Conservation (phyloP, 2,797 vertebrate genomes). For the Acestrorhynchus altus region DNA sequence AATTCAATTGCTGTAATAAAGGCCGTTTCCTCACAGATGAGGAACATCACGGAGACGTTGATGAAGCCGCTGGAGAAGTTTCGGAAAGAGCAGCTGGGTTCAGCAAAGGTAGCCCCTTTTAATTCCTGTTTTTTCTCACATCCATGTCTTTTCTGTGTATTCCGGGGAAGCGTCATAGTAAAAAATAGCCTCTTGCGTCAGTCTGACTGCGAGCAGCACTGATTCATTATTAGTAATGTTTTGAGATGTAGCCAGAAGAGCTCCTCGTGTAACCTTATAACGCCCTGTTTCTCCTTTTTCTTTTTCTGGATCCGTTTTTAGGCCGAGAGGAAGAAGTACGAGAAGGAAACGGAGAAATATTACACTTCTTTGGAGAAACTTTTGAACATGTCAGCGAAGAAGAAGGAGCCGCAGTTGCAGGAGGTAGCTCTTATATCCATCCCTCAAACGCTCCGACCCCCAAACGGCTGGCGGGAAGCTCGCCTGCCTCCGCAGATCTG, state of each 20-base stretch:
- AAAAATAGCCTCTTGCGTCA: neutral
- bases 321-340: slow-evolving; percentile 96
- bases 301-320: slow-evolving; percentile 59
- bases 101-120: slow-evolving; percentile 84
- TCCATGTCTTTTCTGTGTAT: neutral
- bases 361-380: slow-evolving; percentile 96
- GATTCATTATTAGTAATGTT: neutral
- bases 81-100: slow-evolving; percentile 95
- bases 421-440: slow-evolving; percentile 82
- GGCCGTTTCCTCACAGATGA: slow-evolving; percentile 78
- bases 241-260: neutral
- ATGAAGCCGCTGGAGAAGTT: slow-evolving; percentile 98
- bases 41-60: slow-evolving; percentile 96
- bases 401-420: slow-evolving; percentile 94
- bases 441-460: slow-evolving; percentile 3
- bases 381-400: slow-evolving; percentile 95
- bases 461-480: too few relatives aligned
- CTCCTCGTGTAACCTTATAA: neutral
- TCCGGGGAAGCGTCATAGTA: neutral
- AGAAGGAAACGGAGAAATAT: slow-evolving; percentile 98
- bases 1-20: neutral
- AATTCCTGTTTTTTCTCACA: neutral
- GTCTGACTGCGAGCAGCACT: neutral
- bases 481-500: neutral
- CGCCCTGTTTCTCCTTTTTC: too few relatives aligned